Conservation (phyloP, 2,888 invertebrate genomes). For the Eurytoma adleriae region DNA sequence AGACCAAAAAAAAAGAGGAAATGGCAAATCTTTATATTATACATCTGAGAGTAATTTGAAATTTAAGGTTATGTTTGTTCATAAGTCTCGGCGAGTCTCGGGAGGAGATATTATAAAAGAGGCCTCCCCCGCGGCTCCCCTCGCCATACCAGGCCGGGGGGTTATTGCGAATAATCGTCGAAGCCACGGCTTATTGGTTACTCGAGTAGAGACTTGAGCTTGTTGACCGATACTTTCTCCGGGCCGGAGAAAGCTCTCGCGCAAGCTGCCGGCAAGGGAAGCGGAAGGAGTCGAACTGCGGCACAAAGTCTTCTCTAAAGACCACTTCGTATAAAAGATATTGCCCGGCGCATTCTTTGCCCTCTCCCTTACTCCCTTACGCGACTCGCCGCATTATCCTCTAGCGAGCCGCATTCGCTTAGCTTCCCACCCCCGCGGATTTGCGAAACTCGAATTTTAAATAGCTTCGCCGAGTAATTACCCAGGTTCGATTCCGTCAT, state of each 20-base stretch:
- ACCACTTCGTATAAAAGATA: slow-evolving; percentile 47
- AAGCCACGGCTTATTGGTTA: slow-evolving; percentile 56
- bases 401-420: not conserved
- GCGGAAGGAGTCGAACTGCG: not conserved
- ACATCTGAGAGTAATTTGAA: slow-evolving; percentile 48
- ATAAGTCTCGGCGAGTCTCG: slow-evolving; percentile 42
- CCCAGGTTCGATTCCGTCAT: not conserved
- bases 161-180: slow-evolving; percentile 58
- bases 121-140: not conserved
- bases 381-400: slow-evolving; percentile 19
- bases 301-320: slow-evolving; percentile 42
- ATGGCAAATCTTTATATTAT: slow-evolving; percentile 48
- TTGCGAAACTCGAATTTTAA: not conserved
- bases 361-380: not conserved
- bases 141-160: not conserved
- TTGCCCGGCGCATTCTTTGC: slow-evolving; percentile 18
- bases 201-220: slow-evolving; percentile 50
- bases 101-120: slow-evolving; percentile 51
- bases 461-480: not conserved
- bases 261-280: slow-evolving; percentile 8
- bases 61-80: slow-evolving; percentile 56
- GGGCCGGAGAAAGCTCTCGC: not conserved
- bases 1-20: slow-evolving; percentile 10
- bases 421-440: not conserved
- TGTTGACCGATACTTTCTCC: slow-evolving; percentile 57